Percentiles rank a stretch among this genome's conserved stretches.
phyloP scores from a whole-genome alignment of 2,888 invertebrate species.

The Ochropacha duplaris region DNA sequence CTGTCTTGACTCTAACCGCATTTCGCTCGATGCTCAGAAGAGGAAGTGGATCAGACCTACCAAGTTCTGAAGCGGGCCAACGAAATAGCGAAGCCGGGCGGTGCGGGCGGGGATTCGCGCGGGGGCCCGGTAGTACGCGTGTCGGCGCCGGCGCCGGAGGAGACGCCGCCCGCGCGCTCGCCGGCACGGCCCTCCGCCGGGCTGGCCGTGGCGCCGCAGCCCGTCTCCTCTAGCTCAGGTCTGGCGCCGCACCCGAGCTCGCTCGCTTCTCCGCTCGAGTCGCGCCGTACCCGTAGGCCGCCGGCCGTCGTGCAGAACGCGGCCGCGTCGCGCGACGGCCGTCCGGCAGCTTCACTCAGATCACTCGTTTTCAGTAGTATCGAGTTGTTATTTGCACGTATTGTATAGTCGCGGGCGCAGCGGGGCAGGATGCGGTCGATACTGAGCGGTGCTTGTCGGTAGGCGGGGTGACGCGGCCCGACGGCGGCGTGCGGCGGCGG shows the following conservation, averaged over 20 bases:
- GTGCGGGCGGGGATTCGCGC: slow-evolving; percentile 82
- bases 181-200: slow-evolving; percentile 76
- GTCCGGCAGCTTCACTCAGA: slow-evolving; percentile 67
- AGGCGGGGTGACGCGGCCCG: slow-evolving; percentile 80
- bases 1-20: slow-evolving; percentile 61
- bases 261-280: slow-evolving; percentile 68
- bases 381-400: slow-evolving; percentile 76
- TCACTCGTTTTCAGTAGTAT: slow-evolving; percentile 79
- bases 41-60: slow-evolving; percentile 95
- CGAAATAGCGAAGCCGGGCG: slow-evolving; percentile 88
- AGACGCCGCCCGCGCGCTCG: slow-evolving; percentile 66
- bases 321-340: slow-evolving; percentile 40
- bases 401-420: slow-evolving; percentile 73
- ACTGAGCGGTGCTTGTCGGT: slow-evolving; percentile 78
- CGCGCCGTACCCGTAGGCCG: slow-evolving; percentile 62
- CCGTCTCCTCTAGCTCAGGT: slow-evolving; percentile 88
- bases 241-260: slow-evolving; percentile 72
- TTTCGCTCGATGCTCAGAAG: slow-evolving; percentile 80
- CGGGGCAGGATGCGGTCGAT: slow-evolving; percentile 57
- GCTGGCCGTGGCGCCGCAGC: slow-evolving; percentile 86
- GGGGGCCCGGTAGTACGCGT: slow-evolving; percentile 75
- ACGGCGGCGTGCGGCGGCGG: slow-evolving; percentile 87
- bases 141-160: slow-evolving; percentile 64
- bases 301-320: slow-evolving; percentile 44
- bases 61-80: slow-evolving; percentile 97